phyloP scores from a whole-genome alignment of 37 sponge, comb jelly and placozoan genomes.

The Chondrilla cf. caribensis region DNA sequence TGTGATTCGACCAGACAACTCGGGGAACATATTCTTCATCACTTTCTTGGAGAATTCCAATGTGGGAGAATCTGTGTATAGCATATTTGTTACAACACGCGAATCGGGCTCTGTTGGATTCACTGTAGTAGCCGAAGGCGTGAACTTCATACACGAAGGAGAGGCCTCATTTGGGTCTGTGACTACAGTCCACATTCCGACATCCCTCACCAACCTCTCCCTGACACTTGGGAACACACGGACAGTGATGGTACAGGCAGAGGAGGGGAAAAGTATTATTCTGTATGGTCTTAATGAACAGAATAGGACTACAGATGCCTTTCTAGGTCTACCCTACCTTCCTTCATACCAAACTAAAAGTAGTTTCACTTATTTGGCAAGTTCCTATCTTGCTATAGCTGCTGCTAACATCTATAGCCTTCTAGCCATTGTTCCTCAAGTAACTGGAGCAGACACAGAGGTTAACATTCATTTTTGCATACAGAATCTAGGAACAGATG shows the following conservation, averaged over 20 bases:
- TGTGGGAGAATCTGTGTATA: not conserved
- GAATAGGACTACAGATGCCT: conserved; percentile 25
- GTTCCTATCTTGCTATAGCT: not conserved
- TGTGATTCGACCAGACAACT: no score
- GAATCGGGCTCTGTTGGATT: not conserved
- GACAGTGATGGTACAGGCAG: not conserved
- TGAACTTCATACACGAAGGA: not conserved
- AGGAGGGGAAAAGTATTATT: not conserved
- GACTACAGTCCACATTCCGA: not conserved
- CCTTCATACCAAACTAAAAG: not conserved
- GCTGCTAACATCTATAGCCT: not conserved
- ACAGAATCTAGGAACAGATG: not conserved
- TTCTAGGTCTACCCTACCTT: conserved; percentile 40
- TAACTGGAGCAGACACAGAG: conserved; percentile 21
- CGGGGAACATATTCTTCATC: not conserved
- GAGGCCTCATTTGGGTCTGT: not conserved
- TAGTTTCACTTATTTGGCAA: not conserved
- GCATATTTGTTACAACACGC: not conserved
- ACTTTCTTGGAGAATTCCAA: conserved; percentile 6
- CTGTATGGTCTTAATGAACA: conserved; percentile 39
- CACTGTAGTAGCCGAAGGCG: not conserved
- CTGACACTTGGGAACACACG: not conserved
- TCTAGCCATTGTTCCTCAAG: conserved; percentile 4
- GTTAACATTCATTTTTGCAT: conserved; percentile 4
- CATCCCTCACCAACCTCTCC: not conserved